A percentile compares a stretch with the other conserved stretches of the same genome.
Evolutionary conservation across 2,113 vertebrate genomes (phyloP).

Genomic region (Zingel zingel): DNA sequence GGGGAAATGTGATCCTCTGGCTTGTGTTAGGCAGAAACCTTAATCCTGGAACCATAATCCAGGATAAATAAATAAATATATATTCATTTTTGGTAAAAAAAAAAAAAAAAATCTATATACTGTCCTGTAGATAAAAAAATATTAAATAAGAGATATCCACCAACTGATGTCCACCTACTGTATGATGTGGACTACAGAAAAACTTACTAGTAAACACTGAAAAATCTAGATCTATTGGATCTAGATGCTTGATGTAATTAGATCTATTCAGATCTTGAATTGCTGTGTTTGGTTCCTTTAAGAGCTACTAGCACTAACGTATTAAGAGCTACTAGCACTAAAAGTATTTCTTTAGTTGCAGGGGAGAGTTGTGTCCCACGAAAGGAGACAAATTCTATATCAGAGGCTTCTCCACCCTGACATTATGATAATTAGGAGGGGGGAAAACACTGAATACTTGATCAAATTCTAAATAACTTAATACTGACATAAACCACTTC

Average conservation of each 20-base stretch:
- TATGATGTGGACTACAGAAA: too few relatives aligned
- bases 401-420: neutral
- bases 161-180: too few relatives aligned
- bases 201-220: neutral
- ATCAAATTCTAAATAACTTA: neutral
- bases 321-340: too few relatives aligned
- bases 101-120: too few relatives aligned
- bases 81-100: neutral
- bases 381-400: neutral
- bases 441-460: neutral
- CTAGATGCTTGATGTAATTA: too few relatives aligned
- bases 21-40: neutral
- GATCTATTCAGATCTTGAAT: neutral
- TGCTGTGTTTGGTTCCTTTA: too few relatives aligned
- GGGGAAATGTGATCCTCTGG: neutral
- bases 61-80: neutral
- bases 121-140: neutral
- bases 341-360: too few relatives aligned
- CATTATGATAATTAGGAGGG: neutral
- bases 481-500: neutral
- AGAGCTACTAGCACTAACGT: too few relatives aligned
- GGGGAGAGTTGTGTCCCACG: neutral
- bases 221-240: neutral
- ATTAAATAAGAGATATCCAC: neutral
- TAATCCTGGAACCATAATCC: neutral